These are phyloP conservation scores for Hyles vespertilio DNA, from an alignment of 1,140 invertebrate genomes.

Conservation along the genomic window DNA sequence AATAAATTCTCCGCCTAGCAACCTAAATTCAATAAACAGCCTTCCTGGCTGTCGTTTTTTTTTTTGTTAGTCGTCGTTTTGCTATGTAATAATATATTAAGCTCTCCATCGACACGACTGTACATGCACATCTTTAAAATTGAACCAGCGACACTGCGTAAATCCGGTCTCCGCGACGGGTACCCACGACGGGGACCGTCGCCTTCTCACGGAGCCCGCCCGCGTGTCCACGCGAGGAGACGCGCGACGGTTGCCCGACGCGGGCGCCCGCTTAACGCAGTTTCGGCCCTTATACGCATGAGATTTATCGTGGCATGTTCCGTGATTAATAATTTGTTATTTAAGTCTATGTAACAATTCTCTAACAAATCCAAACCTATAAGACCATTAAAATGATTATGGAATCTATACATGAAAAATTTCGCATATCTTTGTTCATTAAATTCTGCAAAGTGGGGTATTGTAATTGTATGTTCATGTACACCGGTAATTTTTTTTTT, in stretches of 20 bases:
- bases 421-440: slow-evolving; percentile 17
- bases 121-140: too few relatives aligned
- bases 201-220: too few relatives aligned
- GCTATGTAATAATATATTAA: too few relatives aligned
- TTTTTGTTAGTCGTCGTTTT: too few relatives aligned
- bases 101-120: too few relatives aligned
- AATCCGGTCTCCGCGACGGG: too few relatives aligned
- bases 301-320: slow-evolving; percentile 9
- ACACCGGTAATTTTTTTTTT: slow-evolving; percentile 3
- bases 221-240: too few relatives aligned
- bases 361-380: slow-evolving; percentile 23
- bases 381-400: slow-evolving; percentile 30
- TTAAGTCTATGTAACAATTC: slow-evolving; percentile 21
- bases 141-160: too few relatives aligned
- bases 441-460: slow-evolving; percentile 18
- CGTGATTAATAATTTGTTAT: slow-evolving; percentile 16
- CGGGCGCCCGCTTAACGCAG: slow-evolving; percentile 19
- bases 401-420: slow-evolving; percentile 28
- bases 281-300: slow-evolving; percentile 17
- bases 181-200: too few relatives aligned
- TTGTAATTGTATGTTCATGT: slow-evolving; percentile 19
- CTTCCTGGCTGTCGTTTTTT: too few relatives aligned
- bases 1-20: too few relatives aligned
- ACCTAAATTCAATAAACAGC: too few relatives aligned
- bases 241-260: slow-evolving; percentile 16